A percentile compares a stretch with the other conserved stretches of the same genome.
Conservation (phyloP, 2,888 invertebrate genomes). For the Campoletis raptor region DNA sequence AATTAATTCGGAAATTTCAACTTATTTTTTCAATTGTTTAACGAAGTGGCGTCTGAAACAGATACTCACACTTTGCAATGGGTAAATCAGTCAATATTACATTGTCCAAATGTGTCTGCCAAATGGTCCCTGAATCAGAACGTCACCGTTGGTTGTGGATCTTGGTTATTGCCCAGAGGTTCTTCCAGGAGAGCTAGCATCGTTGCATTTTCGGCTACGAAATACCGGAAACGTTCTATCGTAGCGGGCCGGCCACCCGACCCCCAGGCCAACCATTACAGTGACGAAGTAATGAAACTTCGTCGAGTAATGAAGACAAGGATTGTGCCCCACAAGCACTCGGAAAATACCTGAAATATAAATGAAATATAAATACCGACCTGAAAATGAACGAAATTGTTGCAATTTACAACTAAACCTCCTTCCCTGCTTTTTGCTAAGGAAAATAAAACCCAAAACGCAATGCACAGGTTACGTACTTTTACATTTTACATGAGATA, state of each 20-base stretch:
- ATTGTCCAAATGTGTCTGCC: constrained; percentile 98
- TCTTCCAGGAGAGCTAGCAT: constrained; percentile 96
- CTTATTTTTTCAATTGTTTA: too few species aligned
- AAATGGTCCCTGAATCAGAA: constrained; percentile 96
- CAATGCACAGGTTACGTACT: too few species aligned
- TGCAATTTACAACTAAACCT: background rate
- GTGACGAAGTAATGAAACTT: constrained; percentile 92
- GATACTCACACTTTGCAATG: constrained; percentile 91
- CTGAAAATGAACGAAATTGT: constrained; percentile 80
- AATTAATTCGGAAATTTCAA: too few species aligned
- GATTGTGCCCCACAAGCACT: constrained; percentile 94
- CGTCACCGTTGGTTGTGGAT: constrained; percentile 97
- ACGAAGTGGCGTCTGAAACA: too few species aligned
- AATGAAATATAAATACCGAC: too few species aligned
- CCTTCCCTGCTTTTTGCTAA: too few species aligned
- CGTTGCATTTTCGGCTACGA: constrained; percentile 95
- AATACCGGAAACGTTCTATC: constrained; percentile 92
- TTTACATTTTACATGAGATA: too few species aligned
- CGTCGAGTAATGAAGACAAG: constrained; percentile 94
- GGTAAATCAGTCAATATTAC: constrained; percentile 92
- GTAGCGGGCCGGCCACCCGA: constrained; percentile 87
- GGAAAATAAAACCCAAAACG: too few species aligned
- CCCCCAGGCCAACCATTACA: constrained; percentile 88
- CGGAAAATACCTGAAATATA: constrained; percentile 93
- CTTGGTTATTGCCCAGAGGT: constrained; percentile 96